A percentile compares a stretch with the other conserved stretches of the same genome.
These are phyloP conservation scores for Dynastes maya DNA, from an alignment of 2,888 invertebrate genomes.

Conservation along the genomic window DNA sequence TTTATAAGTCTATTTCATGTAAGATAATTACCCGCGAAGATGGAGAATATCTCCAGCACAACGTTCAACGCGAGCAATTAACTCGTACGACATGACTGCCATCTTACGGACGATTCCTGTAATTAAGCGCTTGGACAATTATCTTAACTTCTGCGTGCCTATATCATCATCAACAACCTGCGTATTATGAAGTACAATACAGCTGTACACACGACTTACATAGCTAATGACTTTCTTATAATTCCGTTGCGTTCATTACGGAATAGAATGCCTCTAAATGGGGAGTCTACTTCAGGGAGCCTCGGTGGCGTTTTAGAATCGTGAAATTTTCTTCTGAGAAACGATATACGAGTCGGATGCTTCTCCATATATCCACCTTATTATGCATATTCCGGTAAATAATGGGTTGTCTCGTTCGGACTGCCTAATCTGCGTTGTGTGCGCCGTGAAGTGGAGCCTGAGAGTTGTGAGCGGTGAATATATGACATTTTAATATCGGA, in stretches of 20 bases:
- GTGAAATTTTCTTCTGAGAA: conserved; percentile 24
- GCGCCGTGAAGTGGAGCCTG: not conserved
- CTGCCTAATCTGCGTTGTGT: conserved; percentile 15
- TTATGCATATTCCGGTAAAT: conserved; percentile 42
- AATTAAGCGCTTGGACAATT: conserved; percentile 29
- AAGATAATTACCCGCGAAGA: too few species aligned
- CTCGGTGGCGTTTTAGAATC: not conserved
- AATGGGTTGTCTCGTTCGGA: conserved; percentile 33
- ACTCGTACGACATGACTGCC: conserved; percentile 20
- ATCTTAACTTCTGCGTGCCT: not conserved
- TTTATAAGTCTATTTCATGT: too few species aligned
- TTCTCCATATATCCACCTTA: conserved; percentile 2
- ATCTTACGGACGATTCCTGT: conserved; percentile 25
- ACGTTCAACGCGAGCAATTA: conserved; percentile 8
- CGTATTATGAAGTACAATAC: conserved; percentile 6
- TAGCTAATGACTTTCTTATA: conserved; percentile 16
- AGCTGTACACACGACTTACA: not conserved
- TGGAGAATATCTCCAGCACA: not conserved
- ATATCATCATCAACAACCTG: not conserved
- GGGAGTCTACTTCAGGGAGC: not conserved
- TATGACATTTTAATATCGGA: conserved; percentile 53
- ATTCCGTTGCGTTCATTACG: conserved; percentile 12
- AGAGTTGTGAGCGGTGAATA: conserved; percentile 20
- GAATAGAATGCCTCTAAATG: not conserved
- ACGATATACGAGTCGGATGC: not conserved